Conservation (phyloP, 2,113 vertebrate genomes). For the Hystrix brachyura region DNA sequence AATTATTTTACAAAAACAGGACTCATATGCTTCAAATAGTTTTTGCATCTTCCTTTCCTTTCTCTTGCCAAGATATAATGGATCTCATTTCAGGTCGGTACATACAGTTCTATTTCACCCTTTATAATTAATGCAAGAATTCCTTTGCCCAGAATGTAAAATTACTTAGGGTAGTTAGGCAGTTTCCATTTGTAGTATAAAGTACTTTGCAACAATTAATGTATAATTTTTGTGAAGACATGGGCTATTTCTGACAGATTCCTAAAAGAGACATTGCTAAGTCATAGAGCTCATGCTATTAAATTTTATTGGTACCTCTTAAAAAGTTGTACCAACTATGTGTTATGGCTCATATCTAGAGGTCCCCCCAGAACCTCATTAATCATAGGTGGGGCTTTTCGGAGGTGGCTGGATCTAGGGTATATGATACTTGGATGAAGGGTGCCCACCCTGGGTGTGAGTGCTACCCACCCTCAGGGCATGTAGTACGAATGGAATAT, state of each 20-base stretch:
- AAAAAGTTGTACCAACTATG: neutral
- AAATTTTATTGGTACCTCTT: neutral
- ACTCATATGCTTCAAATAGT: neutral
- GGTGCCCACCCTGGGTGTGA: no score
- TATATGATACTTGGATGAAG: no score
- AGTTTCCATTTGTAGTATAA: neutral
- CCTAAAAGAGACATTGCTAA: neutral
- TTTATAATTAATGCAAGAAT: slow-evolving; percentile 22
- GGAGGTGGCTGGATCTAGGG: no score
- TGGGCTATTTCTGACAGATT: slow-evolving; percentile 20
- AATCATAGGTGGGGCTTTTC: no score
- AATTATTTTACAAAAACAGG: neutral
- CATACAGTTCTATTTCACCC: neutral
- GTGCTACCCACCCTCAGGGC: no score
- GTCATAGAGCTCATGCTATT: neutral
- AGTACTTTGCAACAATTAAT: neutral
- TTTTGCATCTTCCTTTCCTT: neutral
- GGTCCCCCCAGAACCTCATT: no score
- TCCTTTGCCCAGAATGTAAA: neutral
- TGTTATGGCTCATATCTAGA: no score
- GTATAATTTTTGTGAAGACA: neutral
- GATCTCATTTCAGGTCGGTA: neutral
- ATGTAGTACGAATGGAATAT: no score
- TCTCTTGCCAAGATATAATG: slow-evolving; percentile 12
- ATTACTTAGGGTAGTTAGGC: neutral